Evolutionary conservation across 2,888 invertebrate genomes (phyloP), one percentile per base, ranked within the genome.

Genomic region (Ischnura elegans): DNA sequence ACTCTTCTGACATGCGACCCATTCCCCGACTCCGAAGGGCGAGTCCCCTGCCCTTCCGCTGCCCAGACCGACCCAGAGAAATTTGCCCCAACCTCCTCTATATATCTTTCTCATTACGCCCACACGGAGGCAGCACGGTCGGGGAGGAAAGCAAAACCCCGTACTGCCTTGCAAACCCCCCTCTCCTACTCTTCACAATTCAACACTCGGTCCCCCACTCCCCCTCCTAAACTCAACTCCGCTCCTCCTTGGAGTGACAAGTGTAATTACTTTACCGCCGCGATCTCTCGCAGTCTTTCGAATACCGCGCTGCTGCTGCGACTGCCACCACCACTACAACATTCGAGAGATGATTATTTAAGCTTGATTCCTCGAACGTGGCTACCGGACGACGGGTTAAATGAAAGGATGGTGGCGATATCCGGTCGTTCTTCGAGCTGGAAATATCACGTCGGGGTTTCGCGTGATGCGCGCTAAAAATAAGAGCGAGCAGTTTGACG

Each of bases 71-170:
- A 76, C 76, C 36, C 76, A 29, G 36, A 13, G 8, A n/a, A 51
- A n/a, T 16, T 36, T 36, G 36, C 76, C n/a, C 76, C 36, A 29
- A 1, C n/a, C 76, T 36, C 76, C 36, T 36, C 76, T 36, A 76
- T 76, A 76, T 76, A 76, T 76, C 76, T 76, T 76, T 76, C 76
- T 76, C 76, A 76, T 76, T 76, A 76, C 76, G 21, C 76, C 76
- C 76, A 76, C 76, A 76, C 29, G 10, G 36, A 8, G 2, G 36
- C 76, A 25, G 76, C 1, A 36, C 10, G 36, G n/a, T 16, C 1
- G 13, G 36, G 10, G 76, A 36, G 76, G 76, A 76, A 36, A 61
- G 61, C 61, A 10, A 61, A n/a, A n/a, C n/a, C 61, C 61, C 61
- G 61, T n/a, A 76, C 36, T 76, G 76, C 76, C 13, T 76, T 29